Conservation (phyloP, 2,113 vertebrate genomes). For the Neomonachus schauinslandi region DNA sequence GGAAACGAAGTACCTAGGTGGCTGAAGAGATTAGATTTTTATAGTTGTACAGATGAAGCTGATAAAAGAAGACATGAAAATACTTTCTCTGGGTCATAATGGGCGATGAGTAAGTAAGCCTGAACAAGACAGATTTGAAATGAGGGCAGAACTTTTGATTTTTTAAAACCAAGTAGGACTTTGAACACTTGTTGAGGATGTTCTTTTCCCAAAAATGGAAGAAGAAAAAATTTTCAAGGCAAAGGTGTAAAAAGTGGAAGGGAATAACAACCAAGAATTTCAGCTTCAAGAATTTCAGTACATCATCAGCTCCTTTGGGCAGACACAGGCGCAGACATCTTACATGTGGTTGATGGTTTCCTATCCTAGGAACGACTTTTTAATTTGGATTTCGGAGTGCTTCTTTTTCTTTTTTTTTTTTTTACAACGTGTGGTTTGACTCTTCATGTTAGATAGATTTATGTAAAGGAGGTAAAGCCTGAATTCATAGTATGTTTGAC, state of each 20-base stretch:
- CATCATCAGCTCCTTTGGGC: slow-evolving; percentile 7
- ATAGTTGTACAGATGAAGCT: slow-evolving; percentile 53
- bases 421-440: background rate
- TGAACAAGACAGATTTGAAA: background rate
- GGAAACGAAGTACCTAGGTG: slow-evolving; percentile 62
- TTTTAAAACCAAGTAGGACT: slow-evolving; percentile 23
- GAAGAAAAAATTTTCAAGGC: slow-evolving; percentile 53
- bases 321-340: background rate
- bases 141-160: background rate
- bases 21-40: slow-evolving; percentile 48
- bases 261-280: background rate
- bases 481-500: background rate
- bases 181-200: slow-evolving; percentile 8
- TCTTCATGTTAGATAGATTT: background rate
- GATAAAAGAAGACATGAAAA: slow-evolving; percentile 58
- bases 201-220: slow-evolving; percentile 46
- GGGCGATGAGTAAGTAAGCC: slow-evolving; percentile 24
- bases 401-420: background rate
- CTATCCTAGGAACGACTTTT: background rate
- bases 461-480: slow-evolving; percentile 34
- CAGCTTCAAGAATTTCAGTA: slow-evolving; percentile 6
- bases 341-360: background rate
- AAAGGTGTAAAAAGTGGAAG: slow-evolving; percentile 5
- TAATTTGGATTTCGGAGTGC: background rate
- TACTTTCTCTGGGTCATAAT: background rate